Conservation (phyloP, 1,140 invertebrate genomes). For the Ceratoteleas bidentatus region DNA sequence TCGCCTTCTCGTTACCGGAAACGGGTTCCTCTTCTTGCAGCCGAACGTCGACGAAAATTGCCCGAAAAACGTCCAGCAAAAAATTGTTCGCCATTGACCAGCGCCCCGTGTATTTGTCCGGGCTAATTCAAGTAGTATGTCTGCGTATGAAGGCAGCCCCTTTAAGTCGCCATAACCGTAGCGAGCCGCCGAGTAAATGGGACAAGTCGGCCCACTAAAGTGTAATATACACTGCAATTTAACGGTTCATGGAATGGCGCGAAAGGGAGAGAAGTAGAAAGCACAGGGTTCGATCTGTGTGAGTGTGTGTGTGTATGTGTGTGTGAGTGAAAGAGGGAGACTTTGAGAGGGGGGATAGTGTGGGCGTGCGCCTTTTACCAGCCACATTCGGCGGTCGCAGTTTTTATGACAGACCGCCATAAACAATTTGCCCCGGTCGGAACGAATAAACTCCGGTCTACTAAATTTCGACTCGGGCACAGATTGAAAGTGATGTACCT, state of each 20-base stretch:
- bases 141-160: slow-evolving; percentile 50
- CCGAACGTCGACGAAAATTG: neutral
- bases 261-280: slow-evolving; percentile 38
- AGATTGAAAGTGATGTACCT: slow-evolving; percentile 31
- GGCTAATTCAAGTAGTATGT: slow-evolving; percentile 52
- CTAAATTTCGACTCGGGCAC: slow-evolving; percentile 25
- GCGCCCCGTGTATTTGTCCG: slow-evolving; percentile 43
- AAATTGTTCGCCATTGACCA: slow-evolving; percentile 1
- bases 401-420: slow-evolving; percentile 32
- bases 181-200: slow-evolving; percentile 49
- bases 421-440: slow-evolving; percentile 25
- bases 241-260: slow-evolving; percentile 40
- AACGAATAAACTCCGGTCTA: slow-evolving; percentile 29
- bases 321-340: too few species aligned
- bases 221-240: slow-evolving; percentile 59
- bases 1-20: too few species aligned
- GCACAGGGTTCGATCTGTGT: slow-evolving; percentile 6
- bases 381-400: slow-evolving; percentile 5
- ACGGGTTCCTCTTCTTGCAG: too few species aligned
- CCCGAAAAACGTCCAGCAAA: slow-evolving; percentile 31
- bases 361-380: slow-evolving; percentile 17
- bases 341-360: too few species aligned
- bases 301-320: neutral
- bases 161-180: slow-evolving; percentile 58
- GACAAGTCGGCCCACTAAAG: slow-evolving; percentile 54